phyloP scores from a whole-genome alignment of 2,888 invertebrate species.

The Mystacides longicornis region DNA sequence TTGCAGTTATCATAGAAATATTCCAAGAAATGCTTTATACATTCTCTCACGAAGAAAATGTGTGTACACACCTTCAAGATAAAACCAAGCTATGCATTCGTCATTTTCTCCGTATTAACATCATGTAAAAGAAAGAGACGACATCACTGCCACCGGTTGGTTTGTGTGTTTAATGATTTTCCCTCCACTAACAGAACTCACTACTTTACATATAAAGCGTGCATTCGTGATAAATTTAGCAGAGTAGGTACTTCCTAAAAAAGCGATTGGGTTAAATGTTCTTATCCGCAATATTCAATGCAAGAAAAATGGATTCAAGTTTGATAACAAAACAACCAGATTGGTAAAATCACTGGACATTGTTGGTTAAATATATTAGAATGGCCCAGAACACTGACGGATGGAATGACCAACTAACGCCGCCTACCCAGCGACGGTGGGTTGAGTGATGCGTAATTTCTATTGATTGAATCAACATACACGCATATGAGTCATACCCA shows the following conservation, averaged over 20 bases:
- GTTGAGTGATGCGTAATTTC: too few species aligned
- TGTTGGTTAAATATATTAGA: too few species aligned
- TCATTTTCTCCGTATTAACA: neutral
- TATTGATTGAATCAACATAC: too few species aligned
- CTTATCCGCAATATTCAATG: neutral
- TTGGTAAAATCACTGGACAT: too few species aligned
- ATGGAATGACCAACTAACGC: too few species aligned
- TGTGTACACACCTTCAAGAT: neutral
- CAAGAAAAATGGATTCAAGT: slow-evolving; percentile 4
- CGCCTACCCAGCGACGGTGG: too few species aligned
- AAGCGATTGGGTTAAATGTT: neutral
- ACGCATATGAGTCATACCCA: too few species aligned
- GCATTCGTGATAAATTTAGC: slow-evolving; percentile 21
- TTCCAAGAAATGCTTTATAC: slow-evolving; percentile 15
- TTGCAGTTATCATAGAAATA: neutral
- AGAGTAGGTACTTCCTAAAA: slow-evolving; percentile 6
- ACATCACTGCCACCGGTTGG: neutral
- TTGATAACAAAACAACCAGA: neutral
- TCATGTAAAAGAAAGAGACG: neutral
- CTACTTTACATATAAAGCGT: slow-evolving; percentile 24
- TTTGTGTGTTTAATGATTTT: neutral
- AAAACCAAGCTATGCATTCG: neutral
- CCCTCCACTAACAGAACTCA: neutral
- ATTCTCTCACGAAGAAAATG: slow-evolving; percentile 23
- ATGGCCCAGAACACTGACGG: too few species aligned